Evolutionary conservation across 2,888 invertebrate genomes (phyloP).

Genomic region (Orthosia incerta): DNA sequence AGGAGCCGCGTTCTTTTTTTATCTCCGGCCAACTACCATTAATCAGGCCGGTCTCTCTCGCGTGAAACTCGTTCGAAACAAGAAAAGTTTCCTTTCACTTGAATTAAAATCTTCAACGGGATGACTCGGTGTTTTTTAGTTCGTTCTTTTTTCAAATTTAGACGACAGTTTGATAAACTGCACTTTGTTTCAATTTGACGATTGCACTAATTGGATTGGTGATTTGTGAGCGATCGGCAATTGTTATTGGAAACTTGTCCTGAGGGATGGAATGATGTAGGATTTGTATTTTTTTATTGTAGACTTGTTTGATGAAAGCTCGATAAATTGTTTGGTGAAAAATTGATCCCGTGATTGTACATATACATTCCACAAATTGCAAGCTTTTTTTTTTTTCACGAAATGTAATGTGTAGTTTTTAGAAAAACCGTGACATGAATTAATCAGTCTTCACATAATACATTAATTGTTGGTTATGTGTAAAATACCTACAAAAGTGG

Average conservation of each 20-base stretch:
- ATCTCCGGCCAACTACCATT: constrained; percentile 71
- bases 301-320: background rate
- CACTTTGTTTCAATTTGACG: constrained; percentile 70
- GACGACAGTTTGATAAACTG: constrained; percentile 76
- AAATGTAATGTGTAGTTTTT: too few species aligned
- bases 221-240: constrained; percentile 45
- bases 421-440: background rate
- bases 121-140: constrained; percentile 73
- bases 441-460: background rate
- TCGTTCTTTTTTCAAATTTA: constrained; percentile 57
- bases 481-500: background rate
- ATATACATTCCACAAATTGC: too few species aligned
- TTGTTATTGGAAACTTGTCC: constrained; percentile 28
- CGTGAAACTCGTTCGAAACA: constrained; percentile 77
- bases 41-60: constrained; percentile 74
- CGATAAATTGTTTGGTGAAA: background rate
- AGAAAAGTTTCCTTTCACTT: constrained; percentile 82
- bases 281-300: background rate
- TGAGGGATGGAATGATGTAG: background rate
- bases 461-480: background rate
- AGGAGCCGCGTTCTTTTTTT: constrained; percentile 61
- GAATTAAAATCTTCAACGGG: constrained; percentile 82
- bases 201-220: constrained; percentile 68
- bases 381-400: background rate
- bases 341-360: background rate